Evolutionary conservation across 2,888 invertebrate species (phyloP).

Genomic region (Athetis lepigone): DNA sequence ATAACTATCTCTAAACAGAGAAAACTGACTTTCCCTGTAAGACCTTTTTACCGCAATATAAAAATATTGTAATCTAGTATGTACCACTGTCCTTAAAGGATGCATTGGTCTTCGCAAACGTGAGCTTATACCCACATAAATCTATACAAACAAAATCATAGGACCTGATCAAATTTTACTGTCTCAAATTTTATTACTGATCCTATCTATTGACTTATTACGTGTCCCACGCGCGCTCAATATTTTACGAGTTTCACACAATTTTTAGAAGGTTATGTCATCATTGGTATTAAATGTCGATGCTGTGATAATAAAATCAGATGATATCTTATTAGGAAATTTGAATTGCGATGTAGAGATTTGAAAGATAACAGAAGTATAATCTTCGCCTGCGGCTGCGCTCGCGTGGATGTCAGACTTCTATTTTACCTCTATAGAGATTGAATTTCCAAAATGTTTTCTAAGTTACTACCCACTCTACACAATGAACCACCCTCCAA

Average conservation of each 20-base stretch:
- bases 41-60: too few relatives aligned
- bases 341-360: slow-evolving; percentile 11
- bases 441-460: too few relatives aligned
- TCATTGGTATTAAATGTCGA: slow-evolving; percentile 43
- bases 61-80: too few relatives aligned
- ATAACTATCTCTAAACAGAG: too few relatives aligned
- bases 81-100: too few relatives aligned
- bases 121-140: slow-evolving; percentile 28
- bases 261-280: slow-evolving; percentile 50
- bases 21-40: too few relatives aligned
- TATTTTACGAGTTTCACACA: slow-evolving; percentile 61
- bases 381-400: too few relatives aligned
- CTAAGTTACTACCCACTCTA: too few relatives aligned
- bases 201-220: slow-evolving; percentile 61
- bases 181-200: slow-evolving; percentile 64
- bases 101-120: slow-evolving; percentile 1
- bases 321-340: slow-evolving; percentile 39
- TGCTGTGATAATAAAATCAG: slow-evolving; percentile 47
- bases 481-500: too few relatives aligned
- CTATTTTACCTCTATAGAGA: too few relatives aligned
- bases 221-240: slow-evolving; percentile 46
- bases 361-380: background rate
- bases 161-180: slow-evolving; percentile 51
- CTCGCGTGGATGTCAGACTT: too few relatives aligned
- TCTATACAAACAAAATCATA: slow-evolving; percentile 45